Evolutionary conservation across 1,140 invertebrate genomes (phyloP), one percentile per base, ranked within the genome.

Genomic region (Calycopis cecrops): DNA sequence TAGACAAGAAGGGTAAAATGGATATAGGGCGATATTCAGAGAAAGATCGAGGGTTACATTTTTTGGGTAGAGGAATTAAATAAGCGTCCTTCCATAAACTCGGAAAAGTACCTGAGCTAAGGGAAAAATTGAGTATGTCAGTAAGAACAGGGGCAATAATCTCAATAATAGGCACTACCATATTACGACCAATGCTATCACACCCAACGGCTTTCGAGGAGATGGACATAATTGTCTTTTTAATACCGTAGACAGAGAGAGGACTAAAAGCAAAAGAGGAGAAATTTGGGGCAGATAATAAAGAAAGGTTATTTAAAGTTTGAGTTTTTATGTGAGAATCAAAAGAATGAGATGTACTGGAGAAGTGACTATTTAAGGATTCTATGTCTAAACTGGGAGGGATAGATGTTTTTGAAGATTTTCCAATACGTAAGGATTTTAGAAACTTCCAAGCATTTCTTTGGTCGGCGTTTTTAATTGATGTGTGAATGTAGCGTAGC

Each of bases 1-100:
- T 59, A 0, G 60, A 65, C n/a, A 65, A 38, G 34, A 65, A 62
- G 21, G 59, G 65, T 10, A 64, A 49, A 9, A 64, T 60, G 9
- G 59, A 64, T 18, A 67, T 67, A 18, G 37, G 37, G 4, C 11
- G 11, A 12, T 38, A 38, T 38, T 38, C 11, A n/a, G 37, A 38
- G 4, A 38, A 38, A 12, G 37, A 38, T 12, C 11, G 12, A 38
- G 11, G 37, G n/a, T 38, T 11, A 1, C 4, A 12, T 11, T 11
- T 38, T 38, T 38, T 38, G 1, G 37, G 37, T 38, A 38, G n/a
- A 38, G 37, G 37, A 1, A 38, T 38, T 11, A 38, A 10, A n/a
- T 38, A 11, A 4, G 37, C 12, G 37, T 12, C 37, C 12, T 6
- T 9, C 11, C 12, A 12, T 6, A 38, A 38, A 11, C 11, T 12